These are phyloP conservation scores for Ptilonorhynchus violaceus DNA, from an alignment of 2,113 vertebrate genomes.

Conservation along the genomic window DNA sequence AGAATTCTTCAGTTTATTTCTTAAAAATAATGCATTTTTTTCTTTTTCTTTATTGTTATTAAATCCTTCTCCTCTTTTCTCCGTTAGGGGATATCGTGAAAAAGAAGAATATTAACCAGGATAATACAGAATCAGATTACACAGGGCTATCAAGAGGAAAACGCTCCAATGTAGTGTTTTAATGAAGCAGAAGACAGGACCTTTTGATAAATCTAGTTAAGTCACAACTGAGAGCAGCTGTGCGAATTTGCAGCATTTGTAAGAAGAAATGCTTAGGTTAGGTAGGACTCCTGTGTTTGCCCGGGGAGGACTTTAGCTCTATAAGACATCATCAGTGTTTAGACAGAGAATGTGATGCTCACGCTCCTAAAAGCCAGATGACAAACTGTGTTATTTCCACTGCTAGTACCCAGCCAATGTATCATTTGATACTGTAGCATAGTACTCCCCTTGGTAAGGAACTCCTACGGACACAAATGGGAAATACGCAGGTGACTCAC, in stretches of 20 bases:
- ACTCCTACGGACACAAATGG: neutral
- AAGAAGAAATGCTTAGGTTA: neutral
- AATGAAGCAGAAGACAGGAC: neutral
- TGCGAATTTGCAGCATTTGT: neutral
- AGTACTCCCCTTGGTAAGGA: neutral
- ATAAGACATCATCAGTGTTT: neutral
- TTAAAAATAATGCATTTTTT: neutral
- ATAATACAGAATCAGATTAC: neutral
- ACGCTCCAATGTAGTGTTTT: neutral
- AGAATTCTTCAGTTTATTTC: neutral
- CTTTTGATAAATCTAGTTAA: neutral
- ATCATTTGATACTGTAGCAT: neutral
- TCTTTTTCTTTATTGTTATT: neutral
- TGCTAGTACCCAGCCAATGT: neutral
- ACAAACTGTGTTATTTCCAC: neutral
- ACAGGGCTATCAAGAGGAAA: neutral
- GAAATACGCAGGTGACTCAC: neutral
- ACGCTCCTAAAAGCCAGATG: neutral
- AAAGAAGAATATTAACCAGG: neutral
- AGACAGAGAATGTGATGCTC: neutral
- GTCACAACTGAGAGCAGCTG: neutral
- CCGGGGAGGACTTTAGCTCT: neutral
- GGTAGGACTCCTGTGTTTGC: neutral
- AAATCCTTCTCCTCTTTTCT: neutral
- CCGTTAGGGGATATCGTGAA: neutral